A percentile compares a stretch with the other conserved stretches of the same genome.
These are phyloP conservation scores for Cynopterus sphinx DNA, from an alignment of 2,797 vertebrate genomes.

Conservation along the genomic window DNA sequence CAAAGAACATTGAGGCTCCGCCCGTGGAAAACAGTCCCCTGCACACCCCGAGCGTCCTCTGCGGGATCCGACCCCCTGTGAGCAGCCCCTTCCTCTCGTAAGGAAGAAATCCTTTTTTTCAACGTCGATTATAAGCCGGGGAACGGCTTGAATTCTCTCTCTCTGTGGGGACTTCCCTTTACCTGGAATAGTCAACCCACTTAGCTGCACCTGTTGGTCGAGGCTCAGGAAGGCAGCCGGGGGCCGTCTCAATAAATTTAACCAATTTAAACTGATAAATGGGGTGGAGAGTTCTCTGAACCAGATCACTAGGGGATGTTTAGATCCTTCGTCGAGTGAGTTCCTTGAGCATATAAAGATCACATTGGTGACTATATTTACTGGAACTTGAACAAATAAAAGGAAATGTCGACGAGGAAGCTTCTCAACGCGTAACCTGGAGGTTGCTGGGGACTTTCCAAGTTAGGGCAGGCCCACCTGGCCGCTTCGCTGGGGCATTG, in stretches of 20 bases:
- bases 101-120: conserved; percentile 17
- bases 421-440: background rate
- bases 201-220: conserved; percentile 26
- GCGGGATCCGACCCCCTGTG: background rate
- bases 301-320: background rate
- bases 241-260: background rate
- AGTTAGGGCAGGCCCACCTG: background rate
- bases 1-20: background rate
- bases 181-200: conserved; percentile 31
- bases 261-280: no score
- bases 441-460: background rate
- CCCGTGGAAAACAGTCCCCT: background rate
- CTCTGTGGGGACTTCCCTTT: conserved; percentile 56
- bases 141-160: conserved; percentile 64
- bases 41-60: background rate
- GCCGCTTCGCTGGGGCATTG: background rate
- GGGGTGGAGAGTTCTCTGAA: background rate
- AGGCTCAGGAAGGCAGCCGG: background rate
- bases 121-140: conserved; percentile 41
- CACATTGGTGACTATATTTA: background rate
- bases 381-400: background rate
- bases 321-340: background rate
- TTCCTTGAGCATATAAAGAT: conserved; percentile 26
- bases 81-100: background rate
- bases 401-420: background rate